A percentile compares a stretch with the other conserved stretches of the same genome.
phyloP scores from a whole-genome alignment of 1,140 invertebrate species.

The Macrocentrus cingulum region DNA sequence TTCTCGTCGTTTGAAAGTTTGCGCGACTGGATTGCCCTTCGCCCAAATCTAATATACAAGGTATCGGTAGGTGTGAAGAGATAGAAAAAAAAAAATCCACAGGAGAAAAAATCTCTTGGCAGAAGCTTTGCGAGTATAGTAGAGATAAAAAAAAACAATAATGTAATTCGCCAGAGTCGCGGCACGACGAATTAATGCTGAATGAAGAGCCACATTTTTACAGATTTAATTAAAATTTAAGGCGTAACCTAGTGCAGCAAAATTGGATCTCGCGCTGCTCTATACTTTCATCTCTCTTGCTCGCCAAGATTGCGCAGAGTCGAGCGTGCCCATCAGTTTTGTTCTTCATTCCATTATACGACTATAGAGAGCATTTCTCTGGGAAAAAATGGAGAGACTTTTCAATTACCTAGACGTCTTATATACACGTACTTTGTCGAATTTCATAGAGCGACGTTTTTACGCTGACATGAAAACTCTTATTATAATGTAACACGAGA shows the following conservation, averaged over 20 bases:
- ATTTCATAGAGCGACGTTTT: too few relatives aligned
- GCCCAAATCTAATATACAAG: background rate
- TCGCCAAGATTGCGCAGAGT: background rate
- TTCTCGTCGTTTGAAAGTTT: background rate
- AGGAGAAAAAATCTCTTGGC: background rate
- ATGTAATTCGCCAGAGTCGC: background rate
- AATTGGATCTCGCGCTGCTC: background rate
- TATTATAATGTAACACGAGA: too few relatives aligned
- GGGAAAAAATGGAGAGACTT: too few relatives aligned
- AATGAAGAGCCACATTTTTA: constrained; percentile 4
- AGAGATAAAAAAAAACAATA: background rate
- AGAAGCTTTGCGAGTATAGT: too few relatives aligned
- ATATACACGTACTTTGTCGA: too few relatives aligned
- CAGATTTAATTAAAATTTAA: constrained; percentile 1
- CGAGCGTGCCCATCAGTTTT: background rate
- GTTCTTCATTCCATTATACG: too few relatives aligned
- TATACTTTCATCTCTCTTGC: background rate
- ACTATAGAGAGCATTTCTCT: too few relatives aligned
- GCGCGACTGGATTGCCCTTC: background rate
- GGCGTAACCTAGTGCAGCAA: background rate
- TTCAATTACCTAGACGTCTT: too few relatives aligned
- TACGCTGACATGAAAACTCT: too few relatives aligned
- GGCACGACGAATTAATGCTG: constrained; percentile 5
- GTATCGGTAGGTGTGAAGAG: background rate
- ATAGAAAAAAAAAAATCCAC: background rate